These are phyloP conservation scores for Tribolium freemani DNA, from an alignment of 2,888 invertebrate species.

Conservation along the genomic window DNA sequence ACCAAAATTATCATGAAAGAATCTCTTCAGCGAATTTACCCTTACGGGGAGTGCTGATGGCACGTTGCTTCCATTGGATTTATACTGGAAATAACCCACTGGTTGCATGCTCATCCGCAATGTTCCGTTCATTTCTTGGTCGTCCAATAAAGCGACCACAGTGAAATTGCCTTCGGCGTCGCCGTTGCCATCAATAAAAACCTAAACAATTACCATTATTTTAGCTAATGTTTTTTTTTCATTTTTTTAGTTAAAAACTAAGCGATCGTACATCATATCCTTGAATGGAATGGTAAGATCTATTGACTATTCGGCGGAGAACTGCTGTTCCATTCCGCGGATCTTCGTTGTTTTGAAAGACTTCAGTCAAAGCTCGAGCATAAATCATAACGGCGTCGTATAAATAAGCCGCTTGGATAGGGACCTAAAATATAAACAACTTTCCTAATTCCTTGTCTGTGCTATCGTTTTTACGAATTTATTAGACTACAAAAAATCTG, in stretches of 20 bases:
- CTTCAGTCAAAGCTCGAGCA: conserved; percentile 84
- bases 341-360: conserved; percentile 76
- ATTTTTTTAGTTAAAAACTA: too few species aligned
- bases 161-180: conserved; percentile 95
- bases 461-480: neutral
- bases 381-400: conserved; percentile 92
- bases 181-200: conserved; percentile 88
- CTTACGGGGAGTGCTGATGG: conserved; percentile 74
- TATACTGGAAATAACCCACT: conserved; percentile 83
- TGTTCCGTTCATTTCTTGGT: conserved; percentile 70
- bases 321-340: conserved; percentile 84
- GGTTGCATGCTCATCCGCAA: conserved; percentile 81
- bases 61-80: conserved; percentile 68
- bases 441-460: neutral
- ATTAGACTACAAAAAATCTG: too few species aligned
- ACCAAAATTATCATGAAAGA: conserved; percentile 13
- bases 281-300: conserved; percentile 82
- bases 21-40: conserved; percentile 13
- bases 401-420: conserved; percentile 86
- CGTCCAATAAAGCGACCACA: conserved; percentile 82
- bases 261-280: conserved; percentile 77
- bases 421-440: conserved; percentile 71
- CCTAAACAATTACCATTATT: conserved; percentile 67
- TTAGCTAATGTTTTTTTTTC: neutral
- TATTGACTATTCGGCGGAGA: conserved; percentile 81